These are phyloP conservation scores for Orycteropus afer DNA, from an alignment of 2,113 vertebrate species.

Conservation along the genomic window DNA sequence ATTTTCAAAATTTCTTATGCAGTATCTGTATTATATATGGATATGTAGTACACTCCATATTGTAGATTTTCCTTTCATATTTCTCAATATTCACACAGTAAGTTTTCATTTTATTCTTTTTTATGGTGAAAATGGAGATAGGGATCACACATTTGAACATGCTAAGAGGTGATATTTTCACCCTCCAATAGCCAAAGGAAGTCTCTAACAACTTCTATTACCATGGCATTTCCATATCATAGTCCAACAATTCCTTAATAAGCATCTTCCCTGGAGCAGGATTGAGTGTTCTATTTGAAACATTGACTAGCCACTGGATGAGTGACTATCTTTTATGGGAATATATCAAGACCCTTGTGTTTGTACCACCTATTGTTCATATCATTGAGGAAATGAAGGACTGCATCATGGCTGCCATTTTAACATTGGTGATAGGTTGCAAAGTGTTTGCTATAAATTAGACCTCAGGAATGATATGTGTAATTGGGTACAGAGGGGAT, in stretches of 20 bases:
- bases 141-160: not conserved
- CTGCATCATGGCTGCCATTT: not conserved
- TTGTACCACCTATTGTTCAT: not conserved
- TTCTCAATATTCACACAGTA: not conserved
- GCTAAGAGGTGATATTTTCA: not conserved
- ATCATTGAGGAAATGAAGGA: constrained; percentile 15
- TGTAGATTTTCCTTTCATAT: not conserved
- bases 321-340: not conserved
- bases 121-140: not conserved
- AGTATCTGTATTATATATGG: not conserved
- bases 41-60: not conserved
- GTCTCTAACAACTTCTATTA: not conserved
- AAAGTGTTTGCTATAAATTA: not conserved
- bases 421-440: not conserved
- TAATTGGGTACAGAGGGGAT: not conserved
- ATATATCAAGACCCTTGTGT: not conserved
- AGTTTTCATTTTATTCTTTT: not conserved
- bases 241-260: not conserved
- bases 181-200: not conserved
- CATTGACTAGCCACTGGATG: not conserved
- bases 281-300: not conserved
- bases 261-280: not conserved
- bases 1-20: not conserved
- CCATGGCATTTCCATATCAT: not conserved
- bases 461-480: not conserved